A percentile compares a stretch with the other conserved stretches of the same genome.
These are phyloP conservation scores for Selene dorsalis DNA, from an alignment of 2,797 vertebrate genomes.

Conservation along the genomic window DNA sequence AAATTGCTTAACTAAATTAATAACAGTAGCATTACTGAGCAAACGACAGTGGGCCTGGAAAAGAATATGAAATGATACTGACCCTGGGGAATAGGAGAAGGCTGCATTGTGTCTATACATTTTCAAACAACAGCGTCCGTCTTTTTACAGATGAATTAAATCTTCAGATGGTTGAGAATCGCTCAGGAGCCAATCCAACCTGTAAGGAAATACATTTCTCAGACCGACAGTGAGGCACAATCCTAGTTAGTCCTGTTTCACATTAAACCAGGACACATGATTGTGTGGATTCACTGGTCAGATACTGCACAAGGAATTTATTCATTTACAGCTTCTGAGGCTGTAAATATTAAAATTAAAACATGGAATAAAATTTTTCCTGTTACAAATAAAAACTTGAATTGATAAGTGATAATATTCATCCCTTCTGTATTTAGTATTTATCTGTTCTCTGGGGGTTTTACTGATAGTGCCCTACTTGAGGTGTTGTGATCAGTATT, in stretches of 20 bases:
- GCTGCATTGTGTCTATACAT: slow-evolving; percentile 76
- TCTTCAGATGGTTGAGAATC: slow-evolving; percentile 5
- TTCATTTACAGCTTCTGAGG: background rate
- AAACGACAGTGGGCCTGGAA: background rate
- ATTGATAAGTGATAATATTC: background rate
- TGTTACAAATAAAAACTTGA: background rate
- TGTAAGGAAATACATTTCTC: slow-evolving; percentile 1
- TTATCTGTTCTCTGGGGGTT: background rate
- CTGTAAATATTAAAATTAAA: too few species aligned
- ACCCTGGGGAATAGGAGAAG: slow-evolving; percentile 78
- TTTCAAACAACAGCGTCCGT: slow-evolving; percentile 36
- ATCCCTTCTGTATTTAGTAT: background rate
- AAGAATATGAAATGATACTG: slow-evolving; percentile 27
- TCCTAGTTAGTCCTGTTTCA: rapidly evolving
- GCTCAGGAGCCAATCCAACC: slow-evolving; percentile 27
- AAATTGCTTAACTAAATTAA: background rate
- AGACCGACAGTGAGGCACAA: background rate
- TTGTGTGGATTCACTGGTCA: background rate
- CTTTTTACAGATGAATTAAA: background rate
- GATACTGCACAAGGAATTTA: background rate
- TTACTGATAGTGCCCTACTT: background rate
- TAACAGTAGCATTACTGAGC: background rate
- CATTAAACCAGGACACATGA: background rate
- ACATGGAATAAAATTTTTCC: background rate
- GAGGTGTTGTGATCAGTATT: background rate